Percentiles rank a stretch among this genome's conserved stretches.
These are phyloP conservation scores for Lepisosteus oculatus DNA, from an alignment of 2,113 vertebrate species.

Conservation along the genomic window DNA sequence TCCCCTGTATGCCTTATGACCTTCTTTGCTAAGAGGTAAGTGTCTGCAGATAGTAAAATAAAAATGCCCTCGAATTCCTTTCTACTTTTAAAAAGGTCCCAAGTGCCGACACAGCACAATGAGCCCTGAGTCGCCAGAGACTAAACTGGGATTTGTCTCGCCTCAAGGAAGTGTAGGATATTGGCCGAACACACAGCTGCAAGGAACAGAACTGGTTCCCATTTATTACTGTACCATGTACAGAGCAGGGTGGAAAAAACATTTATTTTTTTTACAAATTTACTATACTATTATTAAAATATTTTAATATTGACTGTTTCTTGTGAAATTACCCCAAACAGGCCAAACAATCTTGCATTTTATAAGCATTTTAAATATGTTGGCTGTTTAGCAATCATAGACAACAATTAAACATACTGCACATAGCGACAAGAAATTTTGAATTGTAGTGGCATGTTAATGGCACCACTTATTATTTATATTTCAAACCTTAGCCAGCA, in stretches of 20 bases:
- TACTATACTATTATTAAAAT: no score
- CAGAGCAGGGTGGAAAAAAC: background rate
- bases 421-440: no score
- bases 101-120: slow-evolving; percentile 30
- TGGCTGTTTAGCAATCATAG: no score
- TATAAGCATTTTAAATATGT: no score
- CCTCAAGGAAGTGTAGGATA: background rate
- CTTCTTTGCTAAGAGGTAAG: slow-evolving; percentile 26
- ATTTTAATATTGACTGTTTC: no score
- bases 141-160: background rate
- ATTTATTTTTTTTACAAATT: no score
- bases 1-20: slow-evolving; percentile 26
- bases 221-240: background rate
- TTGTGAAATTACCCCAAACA: no score
- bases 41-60: slow-evolving; percentile 45
- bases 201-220: background rate
- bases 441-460: no score
- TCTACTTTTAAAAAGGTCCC: slow-evolving; percentile 41
- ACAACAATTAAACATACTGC: no score
- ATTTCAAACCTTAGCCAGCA: no score
- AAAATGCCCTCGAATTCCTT: slow-evolving; percentile 44
- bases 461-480: no score
- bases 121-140: slow-evolving; percentile 9
- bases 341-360: no score
- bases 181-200: background rate